Evolutionary conservation across 2,113 vertebrate genomes (phyloP), one percentile per base, ranked within the genome.

Genomic region (Coptodon rendalli): DNA sequence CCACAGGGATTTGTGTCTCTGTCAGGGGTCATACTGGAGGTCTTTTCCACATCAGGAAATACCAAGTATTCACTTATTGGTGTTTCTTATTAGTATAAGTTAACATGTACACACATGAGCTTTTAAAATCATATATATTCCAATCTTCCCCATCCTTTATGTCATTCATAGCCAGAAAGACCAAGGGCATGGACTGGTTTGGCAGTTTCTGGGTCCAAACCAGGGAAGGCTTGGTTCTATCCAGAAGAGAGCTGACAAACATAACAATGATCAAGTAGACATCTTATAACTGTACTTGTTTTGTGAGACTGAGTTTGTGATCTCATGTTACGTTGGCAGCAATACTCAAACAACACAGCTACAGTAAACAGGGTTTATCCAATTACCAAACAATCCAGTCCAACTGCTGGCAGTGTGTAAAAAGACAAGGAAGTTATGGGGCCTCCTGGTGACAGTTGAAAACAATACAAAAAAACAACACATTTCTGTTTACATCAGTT

Each of bases 381-480:
- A 61, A 1, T 61, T 61, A 9, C 57, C 57, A 61, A 16, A 34
- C 29, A 63, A 34, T 10, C 59, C 29, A 63, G 59, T 10, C 52
- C 19, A 53, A n/a, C 52, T 53, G 52, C 19, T 53, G 19, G 19
- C 52, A 53, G n/a, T 11, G 9, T 24, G 9, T 63, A 63, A 63
- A 63, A 19, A 36, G 31, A 36, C 31, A 19, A 19, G 59, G 59
- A 63, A 34, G 59, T 63, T n/a, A 63, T 36, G 59, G 9, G 31
- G 31, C 16, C 14, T 63, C 31, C 59, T 19, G 9, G 31, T 36
- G 31, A 63, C 59, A 1, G 17, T 36, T 63, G 54, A 57, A 57
- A 57, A 57, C 13, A 29, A 59, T 31, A 31, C 5, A 8, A 29
- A 27, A 29, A 3, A 0, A 0, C 2, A 7, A 11, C 31, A n/a